Evolutionary conservation across 2,113 vertebrate genomes (phyloP).

Genomic region (Typhlomys cinereus): DNA sequence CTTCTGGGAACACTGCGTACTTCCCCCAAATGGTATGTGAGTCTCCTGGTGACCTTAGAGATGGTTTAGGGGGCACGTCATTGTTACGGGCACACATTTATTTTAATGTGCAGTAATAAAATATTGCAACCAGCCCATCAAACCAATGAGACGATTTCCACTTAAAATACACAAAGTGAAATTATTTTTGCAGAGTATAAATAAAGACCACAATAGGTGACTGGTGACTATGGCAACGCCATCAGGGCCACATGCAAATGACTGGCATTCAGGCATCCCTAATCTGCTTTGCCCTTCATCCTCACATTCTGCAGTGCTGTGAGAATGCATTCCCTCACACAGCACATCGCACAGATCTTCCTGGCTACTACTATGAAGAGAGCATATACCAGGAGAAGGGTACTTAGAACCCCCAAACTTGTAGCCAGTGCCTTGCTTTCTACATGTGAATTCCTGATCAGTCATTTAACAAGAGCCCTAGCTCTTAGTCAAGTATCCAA

Average conservation of each 20-base stretch:
- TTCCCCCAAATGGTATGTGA: not conserved
- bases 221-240: too few relatives aligned
- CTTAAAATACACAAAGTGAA: slow-evolving; percentile 11
- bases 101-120: slow-evolving; percentile 41
- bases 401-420: not conserved
- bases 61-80: not conserved
- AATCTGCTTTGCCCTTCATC: not conserved
- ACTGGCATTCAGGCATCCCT: not conserved
- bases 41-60: not conserved
- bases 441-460: not conserved
- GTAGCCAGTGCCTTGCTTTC: not conserved
- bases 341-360: accelerated
- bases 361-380: not conserved
- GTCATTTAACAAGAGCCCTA: not conserved
- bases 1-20: not conserved
- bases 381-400: not conserved
- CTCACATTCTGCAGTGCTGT: not conserved
- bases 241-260: not conserved
- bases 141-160: not conserved
- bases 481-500: slow-evolving; percentile 19
- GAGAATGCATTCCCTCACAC: not conserved
- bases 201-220: not conserved
- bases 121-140: slow-evolving; percentile 27
- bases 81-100: slow-evolving; percentile 31
- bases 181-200: not conserved